Evolutionary conservation across 2,888 invertebrate species (phyloP).

Genomic region (Hartigia nigra): DNA sequence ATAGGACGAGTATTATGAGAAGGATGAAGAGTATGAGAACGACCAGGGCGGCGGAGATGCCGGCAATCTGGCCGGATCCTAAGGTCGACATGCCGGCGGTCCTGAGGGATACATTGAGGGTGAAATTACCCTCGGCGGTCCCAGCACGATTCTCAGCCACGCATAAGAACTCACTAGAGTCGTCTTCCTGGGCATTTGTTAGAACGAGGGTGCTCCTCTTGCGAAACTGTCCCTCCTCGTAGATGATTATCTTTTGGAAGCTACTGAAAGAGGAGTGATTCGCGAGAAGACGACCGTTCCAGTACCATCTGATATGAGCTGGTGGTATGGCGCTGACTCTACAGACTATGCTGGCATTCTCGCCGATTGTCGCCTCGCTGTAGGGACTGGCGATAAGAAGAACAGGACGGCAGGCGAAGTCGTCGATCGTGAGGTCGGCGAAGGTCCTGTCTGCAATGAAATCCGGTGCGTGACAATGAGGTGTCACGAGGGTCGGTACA

Average conservation of each 20-base stretch:
- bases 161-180: conserved; percentile 88
- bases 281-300: conserved; percentile 81
- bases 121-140: conserved; percentile 89
- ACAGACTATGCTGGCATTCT: conserved; percentile 87
- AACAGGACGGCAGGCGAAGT: conserved; percentile 88
- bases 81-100: conserved; percentile 84
- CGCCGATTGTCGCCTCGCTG: conserved; percentile 82
- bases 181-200: conserved; percentile 85
- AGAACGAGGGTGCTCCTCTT: conserved; percentile 82
- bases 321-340: conserved; percentile 84
- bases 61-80: conserved; percentile 87
- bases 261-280: conserved; percentile 84
- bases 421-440: conserved; percentile 80
- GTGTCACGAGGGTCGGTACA: conserved; percentile 81
- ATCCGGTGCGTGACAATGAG: conserved; percentile 80
- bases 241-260: conserved; percentile 80
- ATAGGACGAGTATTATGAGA: conserved; percentile 77
- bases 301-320: conserved; percentile 87
- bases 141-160: conserved; percentile 92
- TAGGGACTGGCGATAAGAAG: conserved; percentile 80
- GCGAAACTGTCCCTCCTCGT: conserved; percentile 80
- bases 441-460: conserved; percentile 79
- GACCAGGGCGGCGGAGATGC: conserved; percentile 84
- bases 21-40: conserved; percentile 81
- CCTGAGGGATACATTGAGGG: conserved; percentile 82